A percentile compares a stretch with the other conserved stretches of the same genome.
Evolutionary conservation across 1,140 invertebrate species (phyloP).

Genomic region (Solenopsis invicta): DNA sequence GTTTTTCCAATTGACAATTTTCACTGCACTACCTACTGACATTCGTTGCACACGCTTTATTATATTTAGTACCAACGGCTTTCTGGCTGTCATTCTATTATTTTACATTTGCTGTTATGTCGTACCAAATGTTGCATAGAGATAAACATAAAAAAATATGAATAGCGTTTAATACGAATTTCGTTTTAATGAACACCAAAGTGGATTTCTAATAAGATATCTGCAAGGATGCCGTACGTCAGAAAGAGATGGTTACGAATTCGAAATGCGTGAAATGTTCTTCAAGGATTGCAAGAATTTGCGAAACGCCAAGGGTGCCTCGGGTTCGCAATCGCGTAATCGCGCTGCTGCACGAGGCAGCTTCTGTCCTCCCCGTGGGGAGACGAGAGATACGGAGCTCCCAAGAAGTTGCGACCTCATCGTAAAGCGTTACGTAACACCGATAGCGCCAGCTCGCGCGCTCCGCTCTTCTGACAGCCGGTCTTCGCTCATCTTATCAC

Average conservation of each 20-base stretch:
- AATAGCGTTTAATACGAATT: too few species aligned
- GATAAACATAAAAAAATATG: too few species aligned
- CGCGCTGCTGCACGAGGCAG: background rate
- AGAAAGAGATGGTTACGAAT: background rate
- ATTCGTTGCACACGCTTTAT: too few species aligned
- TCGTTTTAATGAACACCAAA: background rate
- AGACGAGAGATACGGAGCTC: constrained; percentile 2
- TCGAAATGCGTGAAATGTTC: background rate
- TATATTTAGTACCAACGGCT: too few species aligned
- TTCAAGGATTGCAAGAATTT: background rate
- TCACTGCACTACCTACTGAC: too few species aligned
- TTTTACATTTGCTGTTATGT: background rate
- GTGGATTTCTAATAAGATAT: background rate
- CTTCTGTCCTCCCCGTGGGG: too few species aligned
- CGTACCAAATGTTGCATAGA: background rate
- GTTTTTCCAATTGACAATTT: too few species aligned
- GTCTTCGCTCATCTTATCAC: constrained; percentile 22
- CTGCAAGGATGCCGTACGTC: background rate
- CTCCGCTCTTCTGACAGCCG: constrained; percentile 8
- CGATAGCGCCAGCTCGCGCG: constrained; percentile 40
- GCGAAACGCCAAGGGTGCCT: background rate
- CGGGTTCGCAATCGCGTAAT: background rate
- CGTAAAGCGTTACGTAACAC: constrained; percentile 49
- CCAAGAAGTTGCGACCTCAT: constrained; percentile 35
- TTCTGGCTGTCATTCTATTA: too few species aligned